Conservation (phyloP, 2,888 invertebrate species). For the Biston betularia region DNA sequence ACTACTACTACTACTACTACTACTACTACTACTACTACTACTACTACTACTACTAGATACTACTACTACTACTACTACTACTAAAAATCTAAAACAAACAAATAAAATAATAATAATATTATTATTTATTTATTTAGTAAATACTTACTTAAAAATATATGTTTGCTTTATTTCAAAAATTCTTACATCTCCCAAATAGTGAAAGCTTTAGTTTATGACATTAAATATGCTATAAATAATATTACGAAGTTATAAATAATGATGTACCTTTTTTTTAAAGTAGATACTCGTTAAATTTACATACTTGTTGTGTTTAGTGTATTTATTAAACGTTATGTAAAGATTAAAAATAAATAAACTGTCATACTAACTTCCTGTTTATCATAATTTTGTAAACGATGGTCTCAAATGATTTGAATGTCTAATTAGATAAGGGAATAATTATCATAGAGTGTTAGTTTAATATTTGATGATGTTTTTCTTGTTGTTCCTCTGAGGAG, state of each 20-base stretch:
- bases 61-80: no score
- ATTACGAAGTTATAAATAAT: neutral
- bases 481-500: no score
- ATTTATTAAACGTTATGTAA: conserved; percentile 4
- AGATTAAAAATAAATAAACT: conserved; percentile 10
- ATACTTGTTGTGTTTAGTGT: neutral
- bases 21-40: no score
- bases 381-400: conserved; percentile 1
- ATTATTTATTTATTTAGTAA: no score
- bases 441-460: no score
- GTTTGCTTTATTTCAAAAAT: no score
- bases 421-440: neutral
- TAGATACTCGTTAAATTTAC: conserved; percentile 1
- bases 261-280: neutral
- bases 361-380: conserved; percentile 2
- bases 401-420: conserved; percentile 1
- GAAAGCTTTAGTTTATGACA: neutral
- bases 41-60: no score
- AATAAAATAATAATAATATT: no score
- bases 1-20: no score
- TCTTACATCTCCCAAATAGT: no score
- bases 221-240: neutral
- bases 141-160: no score
- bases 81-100: no score
- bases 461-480: neutral